Base-by-base conservation (phyloP, 53 echinoderm and acorn worm genomes). In the Holothuria scabra region DNA sequence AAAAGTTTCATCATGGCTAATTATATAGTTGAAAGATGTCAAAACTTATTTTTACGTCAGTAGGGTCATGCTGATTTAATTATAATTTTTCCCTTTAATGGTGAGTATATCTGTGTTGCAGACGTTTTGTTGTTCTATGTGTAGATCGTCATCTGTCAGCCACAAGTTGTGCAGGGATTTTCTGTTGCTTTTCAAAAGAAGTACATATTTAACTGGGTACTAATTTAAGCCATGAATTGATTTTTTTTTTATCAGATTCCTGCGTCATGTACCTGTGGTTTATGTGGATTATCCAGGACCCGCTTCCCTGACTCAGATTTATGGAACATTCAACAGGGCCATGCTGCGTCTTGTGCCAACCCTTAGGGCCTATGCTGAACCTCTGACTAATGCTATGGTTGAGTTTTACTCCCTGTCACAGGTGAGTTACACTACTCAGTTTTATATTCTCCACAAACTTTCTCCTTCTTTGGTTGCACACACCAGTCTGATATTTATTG, bases 321-420 rank as follows among this genome's bases (percentile, higher is more conserved):
- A 99, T 44, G 99, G 97, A 5, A 94, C 94, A 9, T 96, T 96
- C 92, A 96, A 96, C 71, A 89, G 94, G 18, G 93, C 94, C 89
- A 88, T 94, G 88, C 84, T 94, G 41, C 94, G 93, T 56, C 89
- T 94, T 60, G 90, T 93, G 24, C 94, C 94, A 24, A 94, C 90
- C 72, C 87, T 94, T 21, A 90, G 94, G 28, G 90, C 99, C 84
- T 94, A 93, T 76, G 94, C 99, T 55, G 94, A 94, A 29, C 99
- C 99, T 32, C 91, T 94, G n/a, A 96, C 97, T 28, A 93, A 92
- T 76, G 99, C 99, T 31, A 99, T 99, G 99, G 94, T 99, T 66
- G 97, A 99, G 59, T 99, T 99, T 86, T 99, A 99, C 89, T 90
- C 87, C 28, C 85, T 92, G 85, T 99, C 99, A 76, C 99, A 96